phyloP scores from a whole-genome alignment of 2,113 vertebrate species.

The Sylvilagus bachmani region DNA sequence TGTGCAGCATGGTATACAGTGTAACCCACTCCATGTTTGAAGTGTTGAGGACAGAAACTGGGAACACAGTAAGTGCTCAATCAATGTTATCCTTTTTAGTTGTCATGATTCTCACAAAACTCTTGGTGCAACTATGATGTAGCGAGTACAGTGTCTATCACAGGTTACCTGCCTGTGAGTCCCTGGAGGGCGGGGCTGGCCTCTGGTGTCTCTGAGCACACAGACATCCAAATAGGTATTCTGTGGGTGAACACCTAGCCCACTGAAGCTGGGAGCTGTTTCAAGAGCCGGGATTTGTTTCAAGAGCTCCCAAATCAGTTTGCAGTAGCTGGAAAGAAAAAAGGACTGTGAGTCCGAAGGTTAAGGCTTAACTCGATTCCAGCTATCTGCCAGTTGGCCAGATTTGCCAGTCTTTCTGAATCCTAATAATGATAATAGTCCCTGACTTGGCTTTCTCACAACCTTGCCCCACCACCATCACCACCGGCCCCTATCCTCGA shows the following conservation, averaged over 20 bases:
- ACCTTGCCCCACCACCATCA: background rate
- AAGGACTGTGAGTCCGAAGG: background rate
- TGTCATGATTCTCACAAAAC: background rate
- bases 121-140: background rate
- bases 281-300: too few species aligned
- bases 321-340: background rate
- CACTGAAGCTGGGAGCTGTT: background rate
- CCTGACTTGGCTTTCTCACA: background rate
- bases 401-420: background rate
- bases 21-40: background rate
- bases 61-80: background rate
- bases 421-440: background rate
- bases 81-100: background rate
- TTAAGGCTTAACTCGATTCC: background rate
- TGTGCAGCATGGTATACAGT: background rate
- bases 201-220: background rate
- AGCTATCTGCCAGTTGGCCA: background rate
- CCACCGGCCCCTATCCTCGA: background rate
- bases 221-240: background rate
- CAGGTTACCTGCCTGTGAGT: background rate
- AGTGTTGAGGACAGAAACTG: slow-evolving; percentile 2
- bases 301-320: background rate
- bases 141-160: background rate
- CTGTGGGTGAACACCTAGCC: background rate
- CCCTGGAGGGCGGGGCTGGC: background rate